Conservation (phyloP, 2,113 vertebrate species). For the Poecile atricapillus region DNA sequence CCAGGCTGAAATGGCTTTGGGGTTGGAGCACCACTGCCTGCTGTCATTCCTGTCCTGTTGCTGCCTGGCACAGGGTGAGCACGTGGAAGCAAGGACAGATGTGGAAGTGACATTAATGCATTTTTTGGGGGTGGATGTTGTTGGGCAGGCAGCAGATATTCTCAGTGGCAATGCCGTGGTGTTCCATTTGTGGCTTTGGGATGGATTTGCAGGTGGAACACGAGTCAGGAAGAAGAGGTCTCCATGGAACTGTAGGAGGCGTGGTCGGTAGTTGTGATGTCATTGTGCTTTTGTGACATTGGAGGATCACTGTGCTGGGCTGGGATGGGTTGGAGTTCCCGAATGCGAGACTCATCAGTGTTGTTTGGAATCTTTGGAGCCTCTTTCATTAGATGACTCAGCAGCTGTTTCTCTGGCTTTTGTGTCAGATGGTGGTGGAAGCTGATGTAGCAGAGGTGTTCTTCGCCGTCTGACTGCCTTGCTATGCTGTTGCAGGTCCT, state of each 20-base stretch:
- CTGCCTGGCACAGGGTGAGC: not conserved
- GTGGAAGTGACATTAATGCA: accelerated
- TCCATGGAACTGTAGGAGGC: accelerated
- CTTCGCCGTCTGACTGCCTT: not conserved
- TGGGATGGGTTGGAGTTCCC: not conserved
- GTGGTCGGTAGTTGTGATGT: not conserved
- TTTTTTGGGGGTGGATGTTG: not conserved
- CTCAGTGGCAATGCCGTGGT: not conserved
- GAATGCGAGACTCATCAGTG: accelerated
- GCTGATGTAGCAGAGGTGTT: not conserved
- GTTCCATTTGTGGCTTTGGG: not conserved
- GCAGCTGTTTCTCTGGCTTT: not conserved
- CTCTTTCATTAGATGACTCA: not conserved
- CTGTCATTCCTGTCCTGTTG: not conserved
- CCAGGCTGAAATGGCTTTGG: not conserved
- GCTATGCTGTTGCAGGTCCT: too few species aligned
- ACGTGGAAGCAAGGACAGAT: not conserved
- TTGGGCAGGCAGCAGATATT: not conserved
- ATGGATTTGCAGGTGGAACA: not conserved
- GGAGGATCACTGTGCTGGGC: not conserved
- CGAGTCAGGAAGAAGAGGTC: not conserved
- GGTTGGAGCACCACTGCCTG: not conserved
- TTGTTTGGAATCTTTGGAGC: not conserved
- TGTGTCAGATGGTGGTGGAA: not conserved
- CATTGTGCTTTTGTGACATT: not conserved